Conservation (phyloP, 2,797 vertebrate genomes). For the Darevskia mixta region DNA sequence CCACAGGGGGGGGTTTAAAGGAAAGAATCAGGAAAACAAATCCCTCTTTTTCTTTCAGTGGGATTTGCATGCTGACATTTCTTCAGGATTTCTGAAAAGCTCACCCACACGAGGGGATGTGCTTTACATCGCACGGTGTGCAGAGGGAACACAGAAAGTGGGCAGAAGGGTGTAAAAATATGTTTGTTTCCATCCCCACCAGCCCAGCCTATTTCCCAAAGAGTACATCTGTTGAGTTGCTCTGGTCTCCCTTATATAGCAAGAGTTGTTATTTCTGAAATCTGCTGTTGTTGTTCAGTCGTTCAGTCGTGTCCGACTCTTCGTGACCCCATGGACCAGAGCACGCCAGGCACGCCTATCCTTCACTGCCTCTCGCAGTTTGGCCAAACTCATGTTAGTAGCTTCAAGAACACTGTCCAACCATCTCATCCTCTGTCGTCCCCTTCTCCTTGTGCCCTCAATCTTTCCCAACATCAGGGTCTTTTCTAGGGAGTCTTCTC, state of each 20-base stretch:
- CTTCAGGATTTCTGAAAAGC: constrained; percentile 1
- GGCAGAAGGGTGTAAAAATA: neutral
- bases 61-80: constrained; percentile 9
- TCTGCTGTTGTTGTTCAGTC: no score
- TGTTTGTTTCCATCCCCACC: neutral
- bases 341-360: no score
- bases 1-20: neutral
- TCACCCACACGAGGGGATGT: neutral
- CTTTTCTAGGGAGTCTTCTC: no score
- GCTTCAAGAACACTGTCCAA: no score
- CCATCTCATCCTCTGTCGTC: no score
- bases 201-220: no score
- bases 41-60: neutral
- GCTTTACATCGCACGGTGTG: neutral
- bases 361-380: no score
- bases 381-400: no score
- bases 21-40: neutral
- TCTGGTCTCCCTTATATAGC: neutral
- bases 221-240: neutral
- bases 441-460: no score
- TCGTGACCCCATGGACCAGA: no score
- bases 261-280: neutral
- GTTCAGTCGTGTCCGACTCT: no score
- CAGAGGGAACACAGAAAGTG: neutral
- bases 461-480: no score